A percentile compares a stretch with the other conserved stretches of the same genome.
Conservation (phyloP, 2,113 vertebrate genomes). For the Notarius quadriscutis region DNA sequence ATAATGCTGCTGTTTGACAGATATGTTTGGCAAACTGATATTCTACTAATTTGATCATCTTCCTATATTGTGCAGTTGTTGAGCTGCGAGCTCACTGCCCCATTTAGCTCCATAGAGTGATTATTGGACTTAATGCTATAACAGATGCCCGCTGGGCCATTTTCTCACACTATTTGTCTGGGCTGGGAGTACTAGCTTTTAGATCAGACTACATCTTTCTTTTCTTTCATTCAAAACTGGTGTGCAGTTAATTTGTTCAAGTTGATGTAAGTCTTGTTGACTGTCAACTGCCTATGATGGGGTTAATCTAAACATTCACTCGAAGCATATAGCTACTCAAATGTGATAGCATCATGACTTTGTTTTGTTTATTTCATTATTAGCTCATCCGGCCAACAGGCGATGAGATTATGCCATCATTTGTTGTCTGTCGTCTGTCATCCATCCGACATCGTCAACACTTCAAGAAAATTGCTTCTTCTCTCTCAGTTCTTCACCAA, state of each 20-base stretch:
- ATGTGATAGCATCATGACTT: neutral
- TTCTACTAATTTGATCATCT: neutral
- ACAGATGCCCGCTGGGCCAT: neutral
- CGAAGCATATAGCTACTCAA: neutral
- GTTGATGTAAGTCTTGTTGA: neutral
- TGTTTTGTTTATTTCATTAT: neutral
- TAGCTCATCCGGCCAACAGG: no score
- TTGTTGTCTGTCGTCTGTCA: no score
- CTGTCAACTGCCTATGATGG: neutral
- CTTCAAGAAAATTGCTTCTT: no score
- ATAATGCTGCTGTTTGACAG: neutral
- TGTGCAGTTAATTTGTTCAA: neutral
- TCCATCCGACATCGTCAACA: no score
- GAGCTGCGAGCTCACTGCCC: neutral
- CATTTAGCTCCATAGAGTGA: neutral
- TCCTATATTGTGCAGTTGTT: neutral
- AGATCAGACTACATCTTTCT: neutral
- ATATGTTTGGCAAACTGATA: neutral
- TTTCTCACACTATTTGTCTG: neutral
- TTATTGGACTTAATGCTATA: neutral
- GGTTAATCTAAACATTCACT: neutral
- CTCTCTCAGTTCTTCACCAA: no score
- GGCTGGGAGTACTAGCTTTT: neutral
- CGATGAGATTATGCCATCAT: no score
- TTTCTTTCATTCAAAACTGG: neutral